Conservation (phyloP, 2,797 vertebrate species). For the Macropodus opercularis region DNA sequence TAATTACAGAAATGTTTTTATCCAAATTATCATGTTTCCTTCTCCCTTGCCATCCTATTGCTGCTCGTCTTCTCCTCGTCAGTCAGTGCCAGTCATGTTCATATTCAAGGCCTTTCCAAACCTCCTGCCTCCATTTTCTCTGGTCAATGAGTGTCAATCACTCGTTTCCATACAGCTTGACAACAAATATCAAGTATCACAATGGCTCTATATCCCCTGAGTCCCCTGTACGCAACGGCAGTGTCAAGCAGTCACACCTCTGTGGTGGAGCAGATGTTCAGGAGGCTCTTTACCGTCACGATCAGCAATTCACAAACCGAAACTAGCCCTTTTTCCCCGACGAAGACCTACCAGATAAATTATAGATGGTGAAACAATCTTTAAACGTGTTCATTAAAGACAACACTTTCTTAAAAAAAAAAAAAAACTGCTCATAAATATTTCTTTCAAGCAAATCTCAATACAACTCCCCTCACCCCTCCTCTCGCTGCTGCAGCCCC, state of each 20-base stretch:
- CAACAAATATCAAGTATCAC: conserved; percentile 87
- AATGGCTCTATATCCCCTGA: conserved; percentile 48
- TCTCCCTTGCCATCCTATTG: conserved; percentile 31
- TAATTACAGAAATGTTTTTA: conserved; percentile 6
- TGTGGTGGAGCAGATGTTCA: conserved; percentile 52
- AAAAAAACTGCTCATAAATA: conserved; percentile 81
- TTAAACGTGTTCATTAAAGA: conserved; percentile 86
- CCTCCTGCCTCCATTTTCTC: conserved; percentile 64
- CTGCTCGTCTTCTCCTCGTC: conserved; percentile 9
- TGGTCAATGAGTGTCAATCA: conserved; percentile 89
- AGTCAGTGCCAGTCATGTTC: conserved; percentile 63
- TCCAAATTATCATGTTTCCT: conserved; percentile 7
- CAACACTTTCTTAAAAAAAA: conserved; percentile 68
- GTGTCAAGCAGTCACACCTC: conserved; percentile 50
- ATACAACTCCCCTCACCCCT: conserved; percentile 45
- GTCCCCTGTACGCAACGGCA: conserved; percentile 8
- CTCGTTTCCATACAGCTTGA: conserved; percentile 73
- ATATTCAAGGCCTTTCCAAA: conserved; percentile 54
- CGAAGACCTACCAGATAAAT: conserved; percentile 75
- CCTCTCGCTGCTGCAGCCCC: conserved; percentile 15
- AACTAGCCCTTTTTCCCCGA: conserved; percentile 67
- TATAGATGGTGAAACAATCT: conserved; percentile 82
- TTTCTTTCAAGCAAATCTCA: conserved; percentile 83
- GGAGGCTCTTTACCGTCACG: conserved; percentile 53
- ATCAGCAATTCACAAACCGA: conserved; percentile 67